Evolutionary conservation across 2,888 invertebrate genomes (phyloP).

Genomic region (Leptinotarsa peninsularis): DNA sequence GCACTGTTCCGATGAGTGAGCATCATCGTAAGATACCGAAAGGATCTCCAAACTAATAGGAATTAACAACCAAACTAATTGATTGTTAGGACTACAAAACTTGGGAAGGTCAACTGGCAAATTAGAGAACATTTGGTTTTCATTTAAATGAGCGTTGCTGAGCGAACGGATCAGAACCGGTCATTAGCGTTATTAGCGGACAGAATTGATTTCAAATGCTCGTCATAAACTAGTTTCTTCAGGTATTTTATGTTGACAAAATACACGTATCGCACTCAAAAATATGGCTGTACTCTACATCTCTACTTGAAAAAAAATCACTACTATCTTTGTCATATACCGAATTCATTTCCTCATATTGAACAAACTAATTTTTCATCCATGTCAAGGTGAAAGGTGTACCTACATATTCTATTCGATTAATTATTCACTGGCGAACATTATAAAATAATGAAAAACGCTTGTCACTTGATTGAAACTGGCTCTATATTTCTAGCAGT

Average conservation of each 20-base stretch:
- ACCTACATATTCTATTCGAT: neutral
- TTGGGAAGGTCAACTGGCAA: neutral
- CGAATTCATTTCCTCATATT: too few species aligned
- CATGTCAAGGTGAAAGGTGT: too few species aligned
- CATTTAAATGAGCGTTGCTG: neutral
- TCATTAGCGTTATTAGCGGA: too few species aligned
- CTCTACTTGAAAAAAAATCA: too few species aligned
- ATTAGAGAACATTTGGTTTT: neutral
- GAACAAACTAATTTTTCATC: too few species aligned
- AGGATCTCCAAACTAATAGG: conserved; percentile 18
- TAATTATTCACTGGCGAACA: neutral
- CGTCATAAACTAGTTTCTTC: neutral
- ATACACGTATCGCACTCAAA: too few species aligned
- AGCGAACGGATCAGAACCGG: too few species aligned
- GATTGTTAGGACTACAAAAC: neutral
- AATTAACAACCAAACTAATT: neutral
- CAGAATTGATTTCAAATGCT: neutral
- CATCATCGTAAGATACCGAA: conserved; percentile 37
- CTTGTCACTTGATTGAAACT: neutral
- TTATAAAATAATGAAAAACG: neutral
- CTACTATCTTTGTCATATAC: too few species aligned
- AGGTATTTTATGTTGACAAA: too few species aligned
- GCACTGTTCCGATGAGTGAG: conserved; percentile 37
- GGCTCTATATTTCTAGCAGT: conserved; percentile 14
- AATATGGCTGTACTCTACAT: too few species aligned